phyloP scores from a whole-genome alignment of 2,113 vertebrate species.

The Erinaceus europaeus region DNA sequence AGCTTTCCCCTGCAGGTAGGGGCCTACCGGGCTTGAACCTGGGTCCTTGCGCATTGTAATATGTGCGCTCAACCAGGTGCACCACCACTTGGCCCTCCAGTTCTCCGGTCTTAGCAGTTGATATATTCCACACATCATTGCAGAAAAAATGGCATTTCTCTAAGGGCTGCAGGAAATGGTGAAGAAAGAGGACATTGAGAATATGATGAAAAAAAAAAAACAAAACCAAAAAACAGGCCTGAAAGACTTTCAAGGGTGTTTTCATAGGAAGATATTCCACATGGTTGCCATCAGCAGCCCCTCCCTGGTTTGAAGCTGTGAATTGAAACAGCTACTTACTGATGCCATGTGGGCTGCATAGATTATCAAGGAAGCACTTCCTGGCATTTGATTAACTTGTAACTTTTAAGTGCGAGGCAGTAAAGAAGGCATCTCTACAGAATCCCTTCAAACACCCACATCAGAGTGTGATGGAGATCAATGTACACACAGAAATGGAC shows the following conservation, averaged over 20 bases:
- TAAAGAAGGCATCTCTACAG: constrained; percentile 13
- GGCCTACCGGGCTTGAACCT: no score
- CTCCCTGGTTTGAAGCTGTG: neutral
- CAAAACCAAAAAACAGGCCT: no score
- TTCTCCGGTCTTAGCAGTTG: no score
- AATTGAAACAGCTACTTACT: constrained; percentile 12
- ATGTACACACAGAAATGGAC: neutral
- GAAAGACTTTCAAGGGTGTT: neutral
- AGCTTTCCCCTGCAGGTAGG: no score
- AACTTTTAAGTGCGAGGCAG: neutral
- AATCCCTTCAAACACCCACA: neutral
- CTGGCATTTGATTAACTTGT: constrained; percentile 27
- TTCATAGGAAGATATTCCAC: neutral
- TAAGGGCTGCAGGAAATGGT: neutral
- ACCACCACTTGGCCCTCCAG: no score
- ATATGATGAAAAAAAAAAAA: neutral
- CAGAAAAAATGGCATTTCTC: neutral
- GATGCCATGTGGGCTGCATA: neutral
- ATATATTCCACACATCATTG: neutral
- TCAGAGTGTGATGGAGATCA: neutral
- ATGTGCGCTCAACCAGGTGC: no score
- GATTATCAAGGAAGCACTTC: constrained; percentile 14
- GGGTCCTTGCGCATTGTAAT: no score
- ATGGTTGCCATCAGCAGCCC: neutral
- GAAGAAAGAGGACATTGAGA: neutral